Evolutionary conservation across 35 echinoderm and acorn worm genomes (phyloP), one percentile per base, ranked within the genome.

Genomic region (Strongylocentrotus purpuratus): DNA sequence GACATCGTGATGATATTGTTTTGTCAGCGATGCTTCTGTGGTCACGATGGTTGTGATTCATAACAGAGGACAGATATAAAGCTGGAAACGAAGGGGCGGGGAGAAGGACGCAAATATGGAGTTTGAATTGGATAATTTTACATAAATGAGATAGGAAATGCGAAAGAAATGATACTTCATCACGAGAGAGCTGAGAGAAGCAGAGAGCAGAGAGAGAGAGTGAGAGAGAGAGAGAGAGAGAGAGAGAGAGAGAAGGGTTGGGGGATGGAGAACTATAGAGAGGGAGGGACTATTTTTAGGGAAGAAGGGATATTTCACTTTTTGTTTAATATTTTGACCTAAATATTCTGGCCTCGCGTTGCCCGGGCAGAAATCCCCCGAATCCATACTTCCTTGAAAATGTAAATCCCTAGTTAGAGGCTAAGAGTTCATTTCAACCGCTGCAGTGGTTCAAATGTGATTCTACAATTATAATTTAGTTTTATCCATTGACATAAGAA

Each of bases 301-400:
- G 28, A n/a, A 15, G 50, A 15, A 78, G 65, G 65, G 25, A 78
- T 28, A 78, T 78, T 78, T 78, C 65, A 28, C 7, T 78, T 28
- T 28, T 78, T 78, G 7, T 78, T 78, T 78, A 59, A 78, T 78
- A 78, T 78, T 78, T 78, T 78, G 65, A 78, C 65, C 65, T 78
- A 78, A 78, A 78, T 78, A 78, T 28, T 78, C 65, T n/a, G 65
- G 65, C 65, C 65, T 78, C 65, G 65, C 65, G 65, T 78, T 78
- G 65, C 65, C 65, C 65, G 65, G 65, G 65, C 25, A 78, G 65
- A 78, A 78, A 78, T 78, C 65, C 65, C 20, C 25, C 65, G 65
- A 78, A 78, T 78, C 65, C 65, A 78, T 28, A 78, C 65, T 78
- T 78, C 65, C 65, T 78, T 78, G 65, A 78, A 78, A 78, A 78